These are phyloP conservation scores for Sylvietta virens DNA, from an alignment of 2,113 vertebrate genomes.

Conservation along the genomic window DNA sequence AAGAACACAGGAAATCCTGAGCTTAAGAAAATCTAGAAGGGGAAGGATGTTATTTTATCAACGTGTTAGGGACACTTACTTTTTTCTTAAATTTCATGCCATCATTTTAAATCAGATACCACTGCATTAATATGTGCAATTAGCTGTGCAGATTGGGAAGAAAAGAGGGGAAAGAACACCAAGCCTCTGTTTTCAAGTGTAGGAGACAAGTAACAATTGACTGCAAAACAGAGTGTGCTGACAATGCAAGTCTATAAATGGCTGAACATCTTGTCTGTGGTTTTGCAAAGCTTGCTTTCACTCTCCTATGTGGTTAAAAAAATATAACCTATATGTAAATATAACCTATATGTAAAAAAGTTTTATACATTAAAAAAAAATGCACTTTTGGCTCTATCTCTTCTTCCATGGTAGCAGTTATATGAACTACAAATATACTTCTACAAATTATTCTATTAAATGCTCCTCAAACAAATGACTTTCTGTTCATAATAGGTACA, in stretches of 20 bases:
- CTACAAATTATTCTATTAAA: background rate
- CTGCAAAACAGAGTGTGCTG: background rate
- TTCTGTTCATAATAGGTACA: background rate
- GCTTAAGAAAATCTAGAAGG: conserved; percentile 16
- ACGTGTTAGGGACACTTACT: background rate
- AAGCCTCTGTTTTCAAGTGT: background rate
- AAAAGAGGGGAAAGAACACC: background rate
- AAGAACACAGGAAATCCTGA: conserved; percentile 20
- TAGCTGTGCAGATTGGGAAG: background rate
- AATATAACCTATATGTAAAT: too few relatives aligned
- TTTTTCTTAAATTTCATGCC: background rate
- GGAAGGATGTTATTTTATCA: background rate
- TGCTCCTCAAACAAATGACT: background rate
- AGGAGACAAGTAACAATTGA: background rate
- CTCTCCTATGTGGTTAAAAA: background rate
- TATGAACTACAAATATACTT: background rate
- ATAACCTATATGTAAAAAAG: background rate
- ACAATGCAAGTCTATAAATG: background rate
- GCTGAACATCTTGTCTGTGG: background rate
- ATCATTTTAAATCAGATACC: background rate
- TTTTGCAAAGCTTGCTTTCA: background rate
- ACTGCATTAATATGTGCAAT: background rate
- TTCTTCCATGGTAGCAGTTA: background rate
- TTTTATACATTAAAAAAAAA: background rate
- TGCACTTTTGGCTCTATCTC: background rate